Evolutionary conservation across 2,113 vertebrate genomes (phyloP), one percentile per base, ranked within the genome.

Genomic region (Ahaetulla prasina): DNA sequence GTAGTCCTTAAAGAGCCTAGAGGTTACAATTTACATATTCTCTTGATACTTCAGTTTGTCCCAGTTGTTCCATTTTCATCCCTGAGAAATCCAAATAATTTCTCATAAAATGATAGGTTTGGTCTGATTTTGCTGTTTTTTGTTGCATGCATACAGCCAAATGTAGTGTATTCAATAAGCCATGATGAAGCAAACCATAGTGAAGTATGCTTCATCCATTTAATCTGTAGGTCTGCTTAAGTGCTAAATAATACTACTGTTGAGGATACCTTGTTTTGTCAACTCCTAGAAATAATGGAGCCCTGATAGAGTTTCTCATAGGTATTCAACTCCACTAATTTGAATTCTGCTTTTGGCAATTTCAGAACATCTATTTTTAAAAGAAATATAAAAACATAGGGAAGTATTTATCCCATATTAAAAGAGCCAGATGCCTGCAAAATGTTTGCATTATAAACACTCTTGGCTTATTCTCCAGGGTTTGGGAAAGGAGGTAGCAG

Each of bases 371-470:
- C 5, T 85, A 89, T 47, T 63, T 63, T 63, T 45, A 57, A 85
- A 54, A n/a, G 57, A 45, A 54, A 57, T 55, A 84, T 84, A 16
- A 22, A 63, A 94, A 45, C 60, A 54, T 10, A 87, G 39, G 68
- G 92, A 92, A 2, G 1, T 89, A 25, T 93, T 94, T 94, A 18
- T 11, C 92, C 93, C 94, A 63, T 87, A 87, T 45, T 91, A 95
- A 91, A 18, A 55, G 93, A 0, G 10, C 20, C 92, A 94, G 90
- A 52, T 93, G 47, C 2, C 10, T 92, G 63, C 93, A 89, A 94
- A 95, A 88, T 89, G 1, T 95, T 95, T 94, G 45, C 53, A 94
- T 88, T 94, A 93, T 74, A 60, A 91, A 86, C 2, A 52, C 3
- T 92, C 93, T 94, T 92, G 85, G 85, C n/a, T 60, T 18, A 50